Conservation (phyloP, 2,113 vertebrate species). For the Ardeotis arabs region DNA sequence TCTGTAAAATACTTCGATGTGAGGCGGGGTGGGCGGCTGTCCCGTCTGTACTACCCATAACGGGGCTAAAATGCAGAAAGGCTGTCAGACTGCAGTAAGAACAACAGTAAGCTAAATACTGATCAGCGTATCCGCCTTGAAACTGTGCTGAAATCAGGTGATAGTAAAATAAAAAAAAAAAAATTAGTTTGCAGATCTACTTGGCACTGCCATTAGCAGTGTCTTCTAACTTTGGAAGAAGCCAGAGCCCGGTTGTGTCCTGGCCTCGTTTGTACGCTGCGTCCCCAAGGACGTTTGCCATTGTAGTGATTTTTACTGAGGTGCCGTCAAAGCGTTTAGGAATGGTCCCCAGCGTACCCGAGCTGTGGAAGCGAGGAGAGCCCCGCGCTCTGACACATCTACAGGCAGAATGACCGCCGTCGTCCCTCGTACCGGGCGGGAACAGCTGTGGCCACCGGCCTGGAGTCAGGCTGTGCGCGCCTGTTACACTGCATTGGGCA, state of each 20-base stretch:
- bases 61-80: neutral
- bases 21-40: neutral
- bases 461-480: neutral
- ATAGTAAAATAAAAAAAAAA: too few relatives aligned
- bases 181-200: too few relatives aligned
- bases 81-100: neutral
- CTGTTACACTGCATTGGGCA: too few relatives aligned
- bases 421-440: neutral
- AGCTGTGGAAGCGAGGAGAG: neutral
- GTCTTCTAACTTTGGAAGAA: neutral
- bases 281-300: neutral
- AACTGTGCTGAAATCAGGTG: neutral
- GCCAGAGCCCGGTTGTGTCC: neutral
- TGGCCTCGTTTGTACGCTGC: neutral
- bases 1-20: neutral
- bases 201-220: too few relatives aligned
- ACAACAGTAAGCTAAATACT: neutral
- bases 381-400: neutral
- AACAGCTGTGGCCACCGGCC: neutral
- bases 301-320: neutral
- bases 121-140: neutral
- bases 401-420: too few relatives aligned
- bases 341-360: neutral
- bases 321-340: too few relatives aligned
- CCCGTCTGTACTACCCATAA: neutral